Conservation (phyloP, 2,888 invertebrate species). For the Osmoderma eremita region DNA sequence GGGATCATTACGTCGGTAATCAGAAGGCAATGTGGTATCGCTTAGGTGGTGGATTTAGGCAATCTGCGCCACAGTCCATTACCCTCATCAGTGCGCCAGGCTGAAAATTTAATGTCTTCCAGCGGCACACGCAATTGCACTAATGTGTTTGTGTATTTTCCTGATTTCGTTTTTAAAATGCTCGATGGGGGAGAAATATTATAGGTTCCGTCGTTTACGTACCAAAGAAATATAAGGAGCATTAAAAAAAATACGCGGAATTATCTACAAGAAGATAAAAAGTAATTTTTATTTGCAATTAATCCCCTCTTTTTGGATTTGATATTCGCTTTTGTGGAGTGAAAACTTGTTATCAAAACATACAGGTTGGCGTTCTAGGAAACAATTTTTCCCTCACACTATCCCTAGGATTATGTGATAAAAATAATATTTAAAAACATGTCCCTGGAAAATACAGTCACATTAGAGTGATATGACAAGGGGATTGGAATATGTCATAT, state of each 20-base stretch:
- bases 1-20: conserved; percentile 49
- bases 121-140: conserved; percentile 62
- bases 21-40: conserved; percentile 52
- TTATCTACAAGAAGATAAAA: too few species aligned
- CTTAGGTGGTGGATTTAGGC: conserved; percentile 57
- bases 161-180: conserved; percentile 52
- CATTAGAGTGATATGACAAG: too few species aligned
- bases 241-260: too few species aligned
- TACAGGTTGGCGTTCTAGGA: too few species aligned
- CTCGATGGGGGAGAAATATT: conserved; percentile 33
- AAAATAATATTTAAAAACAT: too few species aligned
- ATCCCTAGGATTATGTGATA: too few species aligned
- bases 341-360: not conserved
- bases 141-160: conserved; percentile 59
- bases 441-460: too few species aligned
- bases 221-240: not conserved
- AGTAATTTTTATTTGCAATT: too few species aligned
- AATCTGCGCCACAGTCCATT: conserved; percentile 62
- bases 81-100: conserved; percentile 61
- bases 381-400: too few species aligned
- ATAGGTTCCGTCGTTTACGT: conserved; percentile 6
- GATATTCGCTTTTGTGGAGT: too few species aligned
- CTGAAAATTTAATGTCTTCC: conserved; percentile 63
- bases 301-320: too few species aligned
- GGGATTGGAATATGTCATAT: too few species aligned